Conservation (phyloP, 2,113 vertebrate species). For the Zosterops japonicus region DNA sequence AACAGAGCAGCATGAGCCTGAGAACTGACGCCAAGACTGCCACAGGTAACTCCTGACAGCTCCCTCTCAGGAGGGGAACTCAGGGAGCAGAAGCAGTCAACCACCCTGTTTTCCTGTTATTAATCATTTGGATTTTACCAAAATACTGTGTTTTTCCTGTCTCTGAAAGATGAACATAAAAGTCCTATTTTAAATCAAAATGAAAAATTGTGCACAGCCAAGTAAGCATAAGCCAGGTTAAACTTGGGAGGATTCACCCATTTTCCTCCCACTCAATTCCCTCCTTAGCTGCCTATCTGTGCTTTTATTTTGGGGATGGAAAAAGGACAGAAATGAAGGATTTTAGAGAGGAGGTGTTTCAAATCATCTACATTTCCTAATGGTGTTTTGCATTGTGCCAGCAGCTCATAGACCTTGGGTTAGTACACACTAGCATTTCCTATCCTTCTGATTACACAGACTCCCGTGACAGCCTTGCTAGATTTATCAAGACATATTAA, state of each 20-base stretch:
- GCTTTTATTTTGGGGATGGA: background rate
- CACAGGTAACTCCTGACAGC: background rate
- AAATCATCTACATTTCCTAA: background rate
- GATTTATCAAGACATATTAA: conserved; percentile 43
- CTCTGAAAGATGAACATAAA: background rate
- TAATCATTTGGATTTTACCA: background rate
- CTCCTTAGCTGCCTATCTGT: background rate
- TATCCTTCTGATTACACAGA: background rate
- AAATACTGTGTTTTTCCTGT: background rate
- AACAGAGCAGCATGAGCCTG: background rate
- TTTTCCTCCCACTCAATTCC: background rate
- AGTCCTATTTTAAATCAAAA: background rate
- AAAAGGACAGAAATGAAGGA: background rate
- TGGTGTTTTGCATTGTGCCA: background rate
- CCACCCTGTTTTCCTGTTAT: background rate
- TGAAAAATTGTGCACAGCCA: background rate
- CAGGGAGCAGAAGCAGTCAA: background rate
- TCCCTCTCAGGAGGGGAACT: background rate
- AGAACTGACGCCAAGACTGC: accelerated
- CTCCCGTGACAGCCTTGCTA: background rate
- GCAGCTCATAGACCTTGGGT: background rate
- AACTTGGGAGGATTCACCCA: background rate
- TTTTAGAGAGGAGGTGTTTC: background rate
- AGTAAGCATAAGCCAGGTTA: background rate
- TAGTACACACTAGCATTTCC: background rate